Percentiles rank a stretch among this genome's conserved stretches.
Evolutionary conservation across 2,797 vertebrate species (phyloP).

Genomic region (Myotis myotis): DNA sequence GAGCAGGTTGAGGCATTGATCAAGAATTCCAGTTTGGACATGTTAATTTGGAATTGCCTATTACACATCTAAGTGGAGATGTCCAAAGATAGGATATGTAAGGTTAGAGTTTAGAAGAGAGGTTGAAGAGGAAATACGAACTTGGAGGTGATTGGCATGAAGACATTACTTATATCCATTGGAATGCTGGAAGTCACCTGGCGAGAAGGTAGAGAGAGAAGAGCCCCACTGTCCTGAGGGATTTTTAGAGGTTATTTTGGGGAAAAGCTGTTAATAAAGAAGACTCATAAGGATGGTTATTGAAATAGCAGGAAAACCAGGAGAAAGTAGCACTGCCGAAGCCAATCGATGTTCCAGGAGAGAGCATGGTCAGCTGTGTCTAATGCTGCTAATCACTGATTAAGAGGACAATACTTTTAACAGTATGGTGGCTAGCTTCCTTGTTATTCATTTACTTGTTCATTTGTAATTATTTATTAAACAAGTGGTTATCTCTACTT

Average conservation of each 20-base stretch:
- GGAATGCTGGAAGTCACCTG: neutral
- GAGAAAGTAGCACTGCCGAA: neutral
- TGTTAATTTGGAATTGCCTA: neutral
- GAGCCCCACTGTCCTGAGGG: neutral
- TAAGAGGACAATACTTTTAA: neutral
- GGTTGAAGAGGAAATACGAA: neutral
- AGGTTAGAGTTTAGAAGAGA: neutral
- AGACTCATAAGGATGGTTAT: neutral
- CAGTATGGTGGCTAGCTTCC: neutral
- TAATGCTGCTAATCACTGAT: neutral
- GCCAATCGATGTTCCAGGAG: neutral
- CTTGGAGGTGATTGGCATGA: neutral
- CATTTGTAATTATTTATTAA: neutral
- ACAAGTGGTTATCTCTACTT: conserved; percentile 31
- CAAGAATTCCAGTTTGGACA: neutral
- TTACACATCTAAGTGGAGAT: neutral
- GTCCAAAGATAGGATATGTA: neutral
- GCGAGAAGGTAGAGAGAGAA: neutral
- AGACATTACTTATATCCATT: neutral
- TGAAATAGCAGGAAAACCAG: neutral
- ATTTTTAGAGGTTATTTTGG: neutral
- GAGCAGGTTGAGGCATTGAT: neutral
- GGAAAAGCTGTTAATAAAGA: neutral
- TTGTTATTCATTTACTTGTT: neutral
- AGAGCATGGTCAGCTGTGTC: neutral